Conservation (phyloP, 2,797 vertebrate genomes). For the Chelidonichthys spinosus region DNA sequence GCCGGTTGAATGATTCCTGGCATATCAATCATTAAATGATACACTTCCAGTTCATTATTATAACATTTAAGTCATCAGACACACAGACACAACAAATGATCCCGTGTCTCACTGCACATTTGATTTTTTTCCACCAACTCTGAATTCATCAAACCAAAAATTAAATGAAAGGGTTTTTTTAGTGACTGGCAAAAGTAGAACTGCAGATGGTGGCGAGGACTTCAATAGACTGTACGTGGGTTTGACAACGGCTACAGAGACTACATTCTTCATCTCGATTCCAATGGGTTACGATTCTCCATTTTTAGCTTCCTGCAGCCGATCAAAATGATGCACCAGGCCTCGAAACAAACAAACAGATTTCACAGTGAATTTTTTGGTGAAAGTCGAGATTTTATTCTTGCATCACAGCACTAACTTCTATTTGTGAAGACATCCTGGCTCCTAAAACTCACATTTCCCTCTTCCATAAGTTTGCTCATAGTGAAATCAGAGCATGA, state of each 20-base stretch:
- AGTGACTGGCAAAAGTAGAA: conserved; percentile 10
- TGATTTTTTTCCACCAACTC: background rate
- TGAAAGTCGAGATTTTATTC: conserved; percentile 27
- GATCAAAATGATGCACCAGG: conserved; percentile 14
- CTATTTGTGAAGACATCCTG: conserved; percentile 7
- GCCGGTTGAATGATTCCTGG: background rate
- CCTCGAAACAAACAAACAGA: conserved; percentile 23
- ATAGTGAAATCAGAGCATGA: background rate
- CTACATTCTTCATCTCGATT: conserved; percentile 1
- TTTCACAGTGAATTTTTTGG: conserved; percentile 30
- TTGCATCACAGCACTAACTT: conserved; percentile 8
- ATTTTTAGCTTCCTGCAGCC: conserved; percentile 1
- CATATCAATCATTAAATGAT: conserved; percentile 7
- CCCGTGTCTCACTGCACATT: background rate
- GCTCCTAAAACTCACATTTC: conserved; percentile 37
- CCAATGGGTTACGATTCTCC: conserved; percentile 7
- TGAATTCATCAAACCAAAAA: conserved; percentile 10
- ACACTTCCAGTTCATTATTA: conserved; percentile 12
- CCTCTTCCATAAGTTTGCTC: conserved; percentile 32
- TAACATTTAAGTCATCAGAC: conserved; percentile 3
- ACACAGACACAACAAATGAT: conserved; percentile 4
- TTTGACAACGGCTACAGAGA: conserved; percentile 16
- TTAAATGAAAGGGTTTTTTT: conserved; percentile 5
- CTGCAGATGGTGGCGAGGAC: conserved; percentile 23
- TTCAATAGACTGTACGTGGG: conserved; percentile 26